Base-by-base conservation (phyloP, 2,113 vertebrate genomes). In the Rhineura floridana region DNA sequence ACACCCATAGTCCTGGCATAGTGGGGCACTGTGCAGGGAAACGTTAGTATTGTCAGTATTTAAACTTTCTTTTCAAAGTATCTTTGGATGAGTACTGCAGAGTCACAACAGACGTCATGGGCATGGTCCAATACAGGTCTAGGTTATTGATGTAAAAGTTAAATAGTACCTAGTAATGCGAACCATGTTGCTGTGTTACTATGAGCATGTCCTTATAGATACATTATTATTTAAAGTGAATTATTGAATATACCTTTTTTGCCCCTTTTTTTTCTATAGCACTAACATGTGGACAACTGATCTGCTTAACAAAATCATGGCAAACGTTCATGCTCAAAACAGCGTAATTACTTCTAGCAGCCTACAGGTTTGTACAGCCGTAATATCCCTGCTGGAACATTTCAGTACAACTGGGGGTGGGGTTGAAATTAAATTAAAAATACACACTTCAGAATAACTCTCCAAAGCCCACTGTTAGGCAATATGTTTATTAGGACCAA, bases 351-450 rank as follows among this genome's bases (percentile, higher is more conserved):
- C 93, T 84, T 44, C 93, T 48, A 85, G 85, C 89, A 95, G 95
- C 88, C 90, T 97, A 39, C 96, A 97, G 97, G 97, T 97, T 86
- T 70, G 96, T 94, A 69, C n/a, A 21, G 5, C 77, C 87, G 25
- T 44, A 55, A 59, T 55, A 19, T 76, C 44, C 11, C 42, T 76
- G 44, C 25, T 52, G 7, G 9, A 50, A 50, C 28, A 83, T 39
- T 30, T 72, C 69, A 73, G 21, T 84, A n/a, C 33, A 42, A 42
- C 11, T 15, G 4, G 23, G 55, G 33, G n/a, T 2, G 2, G 5
- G 33, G 13, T 2, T 17, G 8, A 50, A 8, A 69, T 59, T 19
- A 59, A 69, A 2, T 63, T 30, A 48, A 36, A 69, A 50, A 39
- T 10, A 13, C 46, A 33, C 0, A 17, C n/a, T 77, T 19, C 55